A percentile compares a stretch with the other conserved stretches of the same genome.
phyloP scores from a whole-genome alignment of 2,888 invertebrate species.

The Sphaerophoria taeniata region DNA sequence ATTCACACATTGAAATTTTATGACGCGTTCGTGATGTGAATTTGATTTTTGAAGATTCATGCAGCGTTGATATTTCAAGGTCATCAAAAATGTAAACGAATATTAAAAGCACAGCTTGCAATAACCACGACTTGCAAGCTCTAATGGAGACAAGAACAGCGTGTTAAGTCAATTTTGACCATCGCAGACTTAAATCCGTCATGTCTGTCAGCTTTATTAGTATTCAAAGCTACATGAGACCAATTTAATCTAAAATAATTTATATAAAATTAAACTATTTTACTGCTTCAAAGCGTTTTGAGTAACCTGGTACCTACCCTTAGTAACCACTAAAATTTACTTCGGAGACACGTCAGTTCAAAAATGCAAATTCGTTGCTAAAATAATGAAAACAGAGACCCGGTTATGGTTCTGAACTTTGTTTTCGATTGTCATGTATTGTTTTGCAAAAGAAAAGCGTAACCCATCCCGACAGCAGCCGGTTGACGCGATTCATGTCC shows the following conservation, averaged over 20 bases:
- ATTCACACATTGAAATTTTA: slow-evolving; percentile 21
- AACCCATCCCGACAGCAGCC: no score
- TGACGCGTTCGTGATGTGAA: slow-evolving; percentile 59
- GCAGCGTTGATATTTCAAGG: slow-evolving; percentile 51
- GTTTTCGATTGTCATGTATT: background rate
- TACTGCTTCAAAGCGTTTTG: no score
- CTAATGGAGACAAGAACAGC: slow-evolving; percentile 2
- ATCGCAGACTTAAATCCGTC: slow-evolving; percentile 2
- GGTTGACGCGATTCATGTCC: no score
- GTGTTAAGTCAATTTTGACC: slow-evolving; percentile 41
- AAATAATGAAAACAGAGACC: no score
- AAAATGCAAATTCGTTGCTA: slow-evolving; percentile 3
- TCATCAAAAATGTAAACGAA: slow-evolving; percentile 12
- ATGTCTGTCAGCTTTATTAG: background rate
- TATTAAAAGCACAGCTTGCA: no score
- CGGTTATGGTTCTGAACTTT: background rate
- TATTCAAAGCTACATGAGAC: slow-evolving; percentile 20
- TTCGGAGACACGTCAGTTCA: slow-evolving; percentile 26
- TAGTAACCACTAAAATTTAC: background rate
- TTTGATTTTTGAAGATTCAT: slow-evolving; percentile 43
- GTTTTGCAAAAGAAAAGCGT: background rate
- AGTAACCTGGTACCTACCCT: no score
- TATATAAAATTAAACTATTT: background rate
- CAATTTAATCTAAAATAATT: no score
- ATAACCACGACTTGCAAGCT: slow-evolving; percentile 36